These are phyloP conservation scores for Uloborus plumipes DNA, from an alignment of 2,888 invertebrate genomes.

Conservation along the genomic window DNA sequence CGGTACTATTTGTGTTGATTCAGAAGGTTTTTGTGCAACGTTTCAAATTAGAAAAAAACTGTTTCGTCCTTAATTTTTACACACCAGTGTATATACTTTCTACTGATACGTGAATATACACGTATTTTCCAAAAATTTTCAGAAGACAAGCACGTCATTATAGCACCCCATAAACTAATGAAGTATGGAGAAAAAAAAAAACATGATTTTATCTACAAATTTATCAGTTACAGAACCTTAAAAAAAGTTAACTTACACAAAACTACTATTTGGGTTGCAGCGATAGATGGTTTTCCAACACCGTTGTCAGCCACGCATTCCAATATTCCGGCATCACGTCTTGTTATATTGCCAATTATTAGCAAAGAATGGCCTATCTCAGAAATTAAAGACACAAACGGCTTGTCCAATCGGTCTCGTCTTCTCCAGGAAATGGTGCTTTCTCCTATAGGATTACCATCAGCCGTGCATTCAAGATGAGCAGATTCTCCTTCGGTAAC, in stretches of 20 bases:
- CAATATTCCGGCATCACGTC: constrained; percentile 89
- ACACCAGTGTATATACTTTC: too few species aligned
- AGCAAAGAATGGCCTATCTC: constrained; percentile 66
- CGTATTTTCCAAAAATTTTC: too few species aligned
- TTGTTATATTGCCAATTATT: constrained; percentile 80
- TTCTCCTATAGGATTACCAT: constrained; percentile 86
- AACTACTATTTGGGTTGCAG: constrained; percentile 28
- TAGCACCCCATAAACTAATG: too few species aligned
- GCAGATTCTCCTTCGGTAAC: constrained; percentile 85
- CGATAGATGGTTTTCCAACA: constrained; percentile 34
- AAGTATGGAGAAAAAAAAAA: too few species aligned
- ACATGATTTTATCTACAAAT: too few species aligned
- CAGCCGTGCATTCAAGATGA: constrained; percentile 85
- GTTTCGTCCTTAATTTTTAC: too few species aligned
- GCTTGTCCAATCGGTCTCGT: neutral
- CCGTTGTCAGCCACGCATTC: constrained; percentile 92
- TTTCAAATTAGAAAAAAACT: too few species aligned
- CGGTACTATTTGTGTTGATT: too few species aligned
- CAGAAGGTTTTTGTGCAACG: too few species aligned
- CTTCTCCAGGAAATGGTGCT: constrained; percentile 85
- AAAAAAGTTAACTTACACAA: constrained; percentile 29
- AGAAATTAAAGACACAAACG: constrained; percentile 7
- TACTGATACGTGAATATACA: too few species aligned
- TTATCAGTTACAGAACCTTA: too few species aligned
- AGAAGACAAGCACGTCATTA: too few species aligned